Evolutionary conservation across 2,113 vertebrate genomes (phyloP).

Genomic region (Lipotes vexillifer): DNA sequence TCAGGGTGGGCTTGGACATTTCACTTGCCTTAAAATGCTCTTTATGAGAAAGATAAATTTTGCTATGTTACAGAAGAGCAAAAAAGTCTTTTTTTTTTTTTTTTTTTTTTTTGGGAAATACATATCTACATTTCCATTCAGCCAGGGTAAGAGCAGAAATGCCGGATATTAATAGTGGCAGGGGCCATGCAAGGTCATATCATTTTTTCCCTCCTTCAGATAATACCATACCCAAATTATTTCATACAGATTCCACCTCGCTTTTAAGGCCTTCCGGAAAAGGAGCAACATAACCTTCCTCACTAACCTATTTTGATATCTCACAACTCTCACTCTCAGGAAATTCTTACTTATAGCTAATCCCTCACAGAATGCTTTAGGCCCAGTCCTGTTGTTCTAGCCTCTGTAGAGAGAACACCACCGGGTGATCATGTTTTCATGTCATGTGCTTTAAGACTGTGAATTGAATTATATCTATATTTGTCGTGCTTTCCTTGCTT

Average conservation of each 20-base stretch:
- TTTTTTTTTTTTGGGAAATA: background rate
- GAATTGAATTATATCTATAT: background rate
- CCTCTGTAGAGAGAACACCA: background rate
- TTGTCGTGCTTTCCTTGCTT: background rate
- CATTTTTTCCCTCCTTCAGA: slow-evolving; percentile 56
- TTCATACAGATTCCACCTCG: slow-evolving; percentile 65
- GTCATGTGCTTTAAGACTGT: background rate
- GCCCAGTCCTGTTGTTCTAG: background rate
- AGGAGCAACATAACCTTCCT: slow-evolving; percentile 62
- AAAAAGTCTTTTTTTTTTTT: background rate
- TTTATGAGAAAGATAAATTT: background rate
- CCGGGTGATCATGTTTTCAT: background rate
- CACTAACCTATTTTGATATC: slow-evolving; percentile 63
- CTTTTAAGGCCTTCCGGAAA: slow-evolving; percentile 73
- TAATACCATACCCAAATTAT: slow-evolving; percentile 55
- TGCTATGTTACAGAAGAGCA: background rate
- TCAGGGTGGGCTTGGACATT: background rate
- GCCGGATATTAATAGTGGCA: background rate
- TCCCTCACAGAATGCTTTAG: slow-evolving; percentile 57
- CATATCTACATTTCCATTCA: background rate
- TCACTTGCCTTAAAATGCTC: slow-evolving; percentile 12
- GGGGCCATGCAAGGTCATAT: background rate
- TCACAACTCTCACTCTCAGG: slow-evolving; percentile 66
- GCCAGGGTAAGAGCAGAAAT: background rate
- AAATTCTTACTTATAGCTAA: slow-evolving; percentile 68